Conservation (phyloP, 2,888 invertebrate species). For the Aphodius sticticus region DNA sequence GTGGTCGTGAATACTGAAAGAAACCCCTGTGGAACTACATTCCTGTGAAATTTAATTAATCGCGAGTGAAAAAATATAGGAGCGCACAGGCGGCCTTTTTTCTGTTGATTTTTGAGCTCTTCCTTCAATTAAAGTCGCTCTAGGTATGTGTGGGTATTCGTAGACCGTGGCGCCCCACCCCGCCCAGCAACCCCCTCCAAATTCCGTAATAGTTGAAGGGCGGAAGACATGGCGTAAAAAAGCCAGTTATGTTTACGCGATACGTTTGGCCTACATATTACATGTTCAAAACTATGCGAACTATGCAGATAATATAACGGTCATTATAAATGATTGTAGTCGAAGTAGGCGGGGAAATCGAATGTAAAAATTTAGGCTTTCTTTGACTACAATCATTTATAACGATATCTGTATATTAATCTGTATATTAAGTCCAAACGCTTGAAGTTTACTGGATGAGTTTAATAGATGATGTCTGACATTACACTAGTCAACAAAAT, state of each 20-base stretch:
- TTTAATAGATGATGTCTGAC: too few species aligned
- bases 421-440: too few species aligned
- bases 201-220: slow-evolving; percentile 10
- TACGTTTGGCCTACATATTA: slow-evolving; percentile 44
- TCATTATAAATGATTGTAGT: too few species aligned
- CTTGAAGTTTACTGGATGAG: too few species aligned
- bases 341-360: too few species aligned
- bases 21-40: neutral
- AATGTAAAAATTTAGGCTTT: too few species aligned
- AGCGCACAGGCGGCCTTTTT: neutral
- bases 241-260: slow-evolving; percentile 24
- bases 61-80: neutral
- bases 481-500: too few species aligned
- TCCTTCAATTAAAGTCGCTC: neutral
- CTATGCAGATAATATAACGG: slow-evolving; percentile 50
- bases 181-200: neutral
- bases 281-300: slow-evolving; percentile 51
- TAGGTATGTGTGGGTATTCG: neutral
- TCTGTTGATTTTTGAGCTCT: neutral
- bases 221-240: neutral
- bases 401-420: too few species aligned
- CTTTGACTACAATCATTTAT: too few species aligned
- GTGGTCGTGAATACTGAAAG: neutral
- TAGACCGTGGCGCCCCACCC: neutral
- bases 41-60: neutral